These are phyloP conservation scores for Plemyria rubiginata DNA, from an alignment of 2,888 invertebrate genomes.

Conservation along the genomic window DNA sequence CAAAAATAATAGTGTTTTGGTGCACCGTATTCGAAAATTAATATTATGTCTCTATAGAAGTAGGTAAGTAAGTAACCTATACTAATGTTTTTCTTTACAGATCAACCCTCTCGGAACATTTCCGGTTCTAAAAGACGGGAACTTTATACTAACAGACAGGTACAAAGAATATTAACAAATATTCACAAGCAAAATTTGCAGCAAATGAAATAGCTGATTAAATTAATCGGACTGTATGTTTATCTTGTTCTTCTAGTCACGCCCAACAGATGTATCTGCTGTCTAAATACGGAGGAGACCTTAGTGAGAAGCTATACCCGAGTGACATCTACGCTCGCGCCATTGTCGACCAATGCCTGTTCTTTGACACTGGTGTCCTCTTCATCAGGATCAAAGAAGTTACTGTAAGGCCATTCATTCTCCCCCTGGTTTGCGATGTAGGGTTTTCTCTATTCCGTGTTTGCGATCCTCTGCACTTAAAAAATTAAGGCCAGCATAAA, in stretches of 20 bases:
- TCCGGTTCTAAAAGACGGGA: constrained; percentile 50
- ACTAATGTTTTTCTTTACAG: constrained; percentile 24
- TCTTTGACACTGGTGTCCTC: constrained; percentile 57
- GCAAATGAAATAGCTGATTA: too few relatives aligned
- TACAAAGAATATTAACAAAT: constrained; percentile 12
- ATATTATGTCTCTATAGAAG: too few relatives aligned
- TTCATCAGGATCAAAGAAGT: constrained; percentile 45
- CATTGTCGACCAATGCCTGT: constrained; percentile 55
- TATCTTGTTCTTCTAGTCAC: constrained; percentile 45
- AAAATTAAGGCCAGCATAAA: too few relatives aligned
- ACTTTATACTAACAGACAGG: constrained; percentile 51
- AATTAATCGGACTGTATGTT: too few relatives aligned
- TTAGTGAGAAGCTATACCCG: constrained; percentile 54
- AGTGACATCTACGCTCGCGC: constrained; percentile 52
- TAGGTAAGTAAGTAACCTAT: too few relatives aligned
- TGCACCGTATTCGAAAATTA: too few relatives aligned
- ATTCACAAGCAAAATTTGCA: too few relatives aligned
- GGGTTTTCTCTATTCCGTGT: too few relatives aligned
- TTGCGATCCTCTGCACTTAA: too few relatives aligned
- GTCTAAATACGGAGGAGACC: constrained; percentile 52
- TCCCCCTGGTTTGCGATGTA: too few relatives aligned
- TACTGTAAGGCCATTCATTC: constrained; percentile 40
- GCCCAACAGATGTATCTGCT: constrained; percentile 60
- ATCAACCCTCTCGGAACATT: constrained; percentile 50
- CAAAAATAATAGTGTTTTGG: too few relatives aligned